Percentiles rank a stretch among this genome's conserved stretches.
These are phyloP conservation scores for Neocrepidodera transversa DNA, from an alignment of 2,888 invertebrate genomes.

Conservation along the genomic window DNA sequence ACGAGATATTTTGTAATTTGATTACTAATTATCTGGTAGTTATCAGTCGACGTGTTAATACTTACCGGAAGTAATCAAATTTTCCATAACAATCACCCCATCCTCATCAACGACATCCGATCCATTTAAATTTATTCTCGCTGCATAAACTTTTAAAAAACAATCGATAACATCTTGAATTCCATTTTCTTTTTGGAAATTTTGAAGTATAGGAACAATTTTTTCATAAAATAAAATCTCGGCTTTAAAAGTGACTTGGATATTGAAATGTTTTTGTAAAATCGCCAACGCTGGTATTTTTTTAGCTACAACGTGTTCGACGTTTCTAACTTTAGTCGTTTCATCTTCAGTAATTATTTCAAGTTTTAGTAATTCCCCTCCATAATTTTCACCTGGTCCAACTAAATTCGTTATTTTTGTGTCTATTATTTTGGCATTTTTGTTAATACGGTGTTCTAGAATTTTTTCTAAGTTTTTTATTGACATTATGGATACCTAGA, in stretches of 20 bases:
- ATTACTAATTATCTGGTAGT: no score
- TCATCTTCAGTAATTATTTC: background rate
- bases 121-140: slow-evolving; percentile 36
- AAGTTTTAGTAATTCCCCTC: slow-evolving; percentile 5
- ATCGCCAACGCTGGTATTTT: slow-evolving; percentile 13
- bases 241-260: slow-evolving; percentile 60
- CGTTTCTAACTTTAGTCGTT: background rate
- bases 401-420: background rate
- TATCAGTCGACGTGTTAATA: no score
- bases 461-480: background rate
- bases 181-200: slow-evolving; percentile 58
- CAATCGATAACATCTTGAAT: slow-evolving; percentile 55
- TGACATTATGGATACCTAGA: no score
- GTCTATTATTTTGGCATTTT: slow-evolving; percentile 9
- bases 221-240: slow-evolving; percentile 62
- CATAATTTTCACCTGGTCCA: slow-evolving; percentile 13
- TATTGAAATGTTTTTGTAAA: slow-evolving; percentile 59
- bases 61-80: slow-evolving; percentile 54
- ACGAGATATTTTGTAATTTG: no score
- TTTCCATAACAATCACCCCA: slow-evolving; percentile 63
- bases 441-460: background rate
- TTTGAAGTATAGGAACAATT: slow-evolving; percentile 57
- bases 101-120: slow-evolving; percentile 59
- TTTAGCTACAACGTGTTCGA: slow-evolving; percentile 48
- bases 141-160: slow-evolving; percentile 61